Conservation (phyloP, 2,888 invertebrate species). For the Zygothrica quintamaculata region DNA sequence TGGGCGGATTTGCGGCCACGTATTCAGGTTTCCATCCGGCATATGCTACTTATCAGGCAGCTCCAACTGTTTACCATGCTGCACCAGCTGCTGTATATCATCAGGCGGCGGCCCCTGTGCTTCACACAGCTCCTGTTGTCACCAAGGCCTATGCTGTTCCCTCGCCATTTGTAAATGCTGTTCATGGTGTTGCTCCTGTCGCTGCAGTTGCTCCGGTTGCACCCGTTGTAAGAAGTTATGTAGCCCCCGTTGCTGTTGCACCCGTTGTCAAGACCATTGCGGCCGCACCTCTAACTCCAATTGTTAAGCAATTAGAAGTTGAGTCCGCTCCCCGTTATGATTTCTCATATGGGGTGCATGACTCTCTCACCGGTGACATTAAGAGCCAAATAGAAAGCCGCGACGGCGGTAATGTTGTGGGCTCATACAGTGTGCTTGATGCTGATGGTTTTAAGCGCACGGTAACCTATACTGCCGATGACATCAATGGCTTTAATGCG, state of each 20-base stretch:
- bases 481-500: constrained; percentile 86
- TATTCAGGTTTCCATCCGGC: constrained; percentile 78
- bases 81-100: constrained; percentile 50
- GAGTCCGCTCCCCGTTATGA: constrained; percentile 83
- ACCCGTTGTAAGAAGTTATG: constrained; percentile 37
- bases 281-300: constrained; percentile 40
- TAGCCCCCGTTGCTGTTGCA: constrained; percentile 30
- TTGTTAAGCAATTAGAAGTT: constrained; percentile 74
- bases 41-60: constrained; percentile 65
- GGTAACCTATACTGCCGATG: constrained; percentile 86
- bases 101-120: constrained; percentile 33
- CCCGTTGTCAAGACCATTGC: constrained; percentile 42
- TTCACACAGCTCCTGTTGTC: constrained; percentile 43
- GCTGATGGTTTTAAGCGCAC: constrained; percentile 86
- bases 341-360: constrained; percentile 85
- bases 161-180: constrained; percentile 51
- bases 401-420: constrained; percentile 86
- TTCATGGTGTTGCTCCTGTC: constrained; percentile 43
- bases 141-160: constrained; percentile 57
- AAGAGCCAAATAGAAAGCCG: constrained; percentile 86
- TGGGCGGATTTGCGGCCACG: constrained; percentile 72
- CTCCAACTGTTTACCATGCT: constrained; percentile 54
- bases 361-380: constrained; percentile 85
- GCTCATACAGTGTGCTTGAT: constrained; percentile 86
- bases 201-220: constrained; percentile 44